phyloP scores from a whole-genome alignment of 1,140 invertebrate species.

The Glossosoma conforme region DNA sequence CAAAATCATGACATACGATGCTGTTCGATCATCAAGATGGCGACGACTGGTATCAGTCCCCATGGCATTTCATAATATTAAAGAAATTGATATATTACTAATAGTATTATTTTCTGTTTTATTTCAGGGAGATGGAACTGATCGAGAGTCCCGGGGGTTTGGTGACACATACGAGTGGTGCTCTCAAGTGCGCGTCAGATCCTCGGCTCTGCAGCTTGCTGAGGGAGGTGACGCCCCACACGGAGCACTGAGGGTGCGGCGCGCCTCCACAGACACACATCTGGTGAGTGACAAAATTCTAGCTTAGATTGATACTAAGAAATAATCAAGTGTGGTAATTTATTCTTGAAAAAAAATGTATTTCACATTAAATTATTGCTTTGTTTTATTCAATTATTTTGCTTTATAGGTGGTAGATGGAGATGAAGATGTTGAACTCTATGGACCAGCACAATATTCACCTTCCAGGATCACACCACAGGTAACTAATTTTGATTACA shows the following conservation, averaged over 20 bases:
- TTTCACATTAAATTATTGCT: background rate
- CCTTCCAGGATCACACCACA: conserved; percentile 57
- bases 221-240: conserved; percentile 28
- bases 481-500: too few relatives aligned
- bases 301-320: background rate
- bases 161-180: conserved; percentile 37
- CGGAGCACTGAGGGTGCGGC: conserved; percentile 33
- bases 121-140: background rate
- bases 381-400: background rate
- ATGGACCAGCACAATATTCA: conserved; percentile 79
- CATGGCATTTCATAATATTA: background rate
- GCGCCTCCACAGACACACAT: conserved; percentile 40
- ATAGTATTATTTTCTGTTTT: background rate
- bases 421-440: conserved; percentile 81
- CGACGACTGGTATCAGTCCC: background rate
- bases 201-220: conserved; percentile 37
- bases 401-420: conserved; percentile 46
- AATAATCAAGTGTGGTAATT: background rate
- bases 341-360: background rate
- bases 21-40: background rate
- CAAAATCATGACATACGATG: background rate
- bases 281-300: conserved; percentile 33
- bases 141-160: conserved; percentile 7
- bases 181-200: conserved; percentile 42
- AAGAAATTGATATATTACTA: background rate